Conservation (phyloP, 2,797 vertebrate species). For the Propithecus deckenii region DNA sequence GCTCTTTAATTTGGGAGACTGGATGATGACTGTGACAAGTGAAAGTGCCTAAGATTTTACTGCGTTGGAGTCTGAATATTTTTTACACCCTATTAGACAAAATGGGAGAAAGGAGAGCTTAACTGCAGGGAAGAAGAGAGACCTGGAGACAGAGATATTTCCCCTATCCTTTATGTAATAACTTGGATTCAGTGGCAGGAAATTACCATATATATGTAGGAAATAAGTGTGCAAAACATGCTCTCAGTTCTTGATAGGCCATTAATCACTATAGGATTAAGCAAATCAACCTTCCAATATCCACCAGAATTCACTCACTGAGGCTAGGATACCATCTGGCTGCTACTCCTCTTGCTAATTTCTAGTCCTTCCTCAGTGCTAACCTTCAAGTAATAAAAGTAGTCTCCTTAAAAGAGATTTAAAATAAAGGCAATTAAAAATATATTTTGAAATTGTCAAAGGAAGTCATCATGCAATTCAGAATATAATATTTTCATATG, state of each 20-base stretch:
- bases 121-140: background rate
- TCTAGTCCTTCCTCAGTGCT: background rate
- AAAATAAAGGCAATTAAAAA: constrained; percentile 46
- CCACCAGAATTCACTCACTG: background rate
- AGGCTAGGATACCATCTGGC: background rate
- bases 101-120: constrained; percentile 6
- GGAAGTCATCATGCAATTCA: constrained; percentile 2
- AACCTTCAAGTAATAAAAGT: background rate
- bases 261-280: background rate
- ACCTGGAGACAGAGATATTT: background rate
- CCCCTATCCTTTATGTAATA: background rate
- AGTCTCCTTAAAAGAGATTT: constrained; percentile 32
- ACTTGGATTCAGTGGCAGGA: background rate
- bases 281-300: background rate
- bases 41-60: constrained; percentile 34
- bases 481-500: constrained; percentile 42
- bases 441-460: constrained; percentile 48
- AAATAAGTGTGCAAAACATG: background rate
- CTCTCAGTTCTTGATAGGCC: background rate
- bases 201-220: background rate
- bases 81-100: constrained; percentile 21
- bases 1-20: constrained; percentile 64
- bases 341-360: background rate
- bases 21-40: constrained; percentile 48
- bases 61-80: background rate